phyloP scores from a whole-genome alignment of 2,797 vertebrate species.

The Decapterus maruadsi region DNA sequence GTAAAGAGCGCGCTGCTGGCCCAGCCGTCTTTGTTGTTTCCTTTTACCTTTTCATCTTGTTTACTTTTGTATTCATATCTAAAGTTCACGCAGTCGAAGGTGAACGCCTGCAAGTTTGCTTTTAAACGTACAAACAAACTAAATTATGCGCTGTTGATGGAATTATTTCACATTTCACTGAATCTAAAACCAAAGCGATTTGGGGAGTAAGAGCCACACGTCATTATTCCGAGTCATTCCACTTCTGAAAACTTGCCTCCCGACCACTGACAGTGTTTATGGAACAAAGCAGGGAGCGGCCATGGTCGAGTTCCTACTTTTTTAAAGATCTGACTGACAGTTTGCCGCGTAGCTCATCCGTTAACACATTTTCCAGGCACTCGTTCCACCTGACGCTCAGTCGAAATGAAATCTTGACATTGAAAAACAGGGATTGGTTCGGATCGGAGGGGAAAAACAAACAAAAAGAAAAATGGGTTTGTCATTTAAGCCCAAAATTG shows the following conservation, averaged over 20 bases:
- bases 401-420: not conserved
- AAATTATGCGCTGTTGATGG: not conserved
- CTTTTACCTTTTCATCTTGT: not conserved
- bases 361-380: not conserved
- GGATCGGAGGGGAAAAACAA: not conserved
- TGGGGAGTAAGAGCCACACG: not conserved
- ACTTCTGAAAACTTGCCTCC: slow-evolving; percentile 2
- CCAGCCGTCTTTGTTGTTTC: no score
- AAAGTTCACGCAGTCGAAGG: not conserved
- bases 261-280: not conserved
- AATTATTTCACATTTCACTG: slow-evolving; percentile 7
- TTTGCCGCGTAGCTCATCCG: not conserved
- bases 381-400: slow-evolving; percentile 4
- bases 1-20: not conserved
- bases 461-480: not conserved
- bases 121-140: no score
- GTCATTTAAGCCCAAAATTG: not conserved
- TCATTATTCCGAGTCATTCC: slow-evolving; percentile 12
- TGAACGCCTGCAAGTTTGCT: not conserved
- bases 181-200: slow-evolving; percentile 10
- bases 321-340: not conserved
- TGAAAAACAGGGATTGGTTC: not conserved
- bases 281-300: not conserved
- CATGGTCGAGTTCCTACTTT: not conserved
- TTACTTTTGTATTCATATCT: not conserved